Evolutionary conservation across 2,113 vertebrate species (phyloP).

Genomic region (Osmerus eperlanus): DNA sequence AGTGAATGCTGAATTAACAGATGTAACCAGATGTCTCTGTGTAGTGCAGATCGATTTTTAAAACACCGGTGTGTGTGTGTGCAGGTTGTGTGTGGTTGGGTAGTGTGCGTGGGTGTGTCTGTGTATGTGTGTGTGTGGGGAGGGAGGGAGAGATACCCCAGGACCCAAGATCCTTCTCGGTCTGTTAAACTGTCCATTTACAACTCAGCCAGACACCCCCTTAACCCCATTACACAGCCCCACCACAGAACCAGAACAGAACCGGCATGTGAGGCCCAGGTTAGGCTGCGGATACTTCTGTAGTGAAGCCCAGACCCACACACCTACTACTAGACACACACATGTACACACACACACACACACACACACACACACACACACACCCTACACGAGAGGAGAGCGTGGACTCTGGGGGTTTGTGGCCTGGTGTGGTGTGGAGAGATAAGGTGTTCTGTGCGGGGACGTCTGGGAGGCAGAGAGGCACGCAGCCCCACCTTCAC

Average conservation of each 20-base stretch:
- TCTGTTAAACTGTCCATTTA: not conserved
- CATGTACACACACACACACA: not conserved
- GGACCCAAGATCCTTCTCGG: not conserved
- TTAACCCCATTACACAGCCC: no score
- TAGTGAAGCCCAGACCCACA: no score
- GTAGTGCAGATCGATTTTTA: constrained; percentile 32
- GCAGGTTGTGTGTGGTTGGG: not conserved
- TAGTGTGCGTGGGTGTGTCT: not conserved
- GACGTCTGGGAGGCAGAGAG: not conserved
- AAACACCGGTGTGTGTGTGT: constrained; percentile 14
- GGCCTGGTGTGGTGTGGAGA: constrained; percentile 10
- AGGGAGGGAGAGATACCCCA: constrained; percentile 28
- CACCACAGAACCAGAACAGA: no score
- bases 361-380: not conserved
- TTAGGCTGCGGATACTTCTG: no score
- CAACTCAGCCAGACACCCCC: not conserved
- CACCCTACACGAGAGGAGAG: not conserved
- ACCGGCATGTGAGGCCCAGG: no score
- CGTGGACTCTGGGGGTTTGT: not conserved
- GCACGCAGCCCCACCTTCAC: not conserved
- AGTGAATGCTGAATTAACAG: constrained; percentile 37
- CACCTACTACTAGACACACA: not conserved
- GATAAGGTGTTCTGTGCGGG: constrained; percentile 17
- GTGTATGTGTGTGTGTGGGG: constrained; percentile 14
- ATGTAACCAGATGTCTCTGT: constrained; percentile 45